These are phyloP conservation scores for Scytalopus superciliaris DNA, from an alignment of 2,113 vertebrate genomes.

Conservation along the genomic window DNA sequence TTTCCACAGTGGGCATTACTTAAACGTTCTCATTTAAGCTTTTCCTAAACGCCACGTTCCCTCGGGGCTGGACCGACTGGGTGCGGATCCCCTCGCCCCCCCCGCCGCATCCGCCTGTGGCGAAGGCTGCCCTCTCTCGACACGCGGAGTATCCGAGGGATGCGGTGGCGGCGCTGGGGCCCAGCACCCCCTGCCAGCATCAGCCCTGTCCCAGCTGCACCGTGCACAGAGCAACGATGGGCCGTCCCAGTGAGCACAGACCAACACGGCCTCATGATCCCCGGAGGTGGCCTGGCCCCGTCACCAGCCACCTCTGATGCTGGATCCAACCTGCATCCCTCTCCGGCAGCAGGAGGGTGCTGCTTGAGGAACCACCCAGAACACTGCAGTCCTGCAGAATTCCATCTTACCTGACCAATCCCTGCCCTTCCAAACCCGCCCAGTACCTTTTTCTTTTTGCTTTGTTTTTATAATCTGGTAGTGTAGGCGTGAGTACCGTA, in stretches of 20 bases:
- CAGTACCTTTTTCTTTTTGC: background rate
- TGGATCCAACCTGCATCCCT: background rate
- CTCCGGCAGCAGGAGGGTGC: background rate
- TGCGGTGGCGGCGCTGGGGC: fast-evolving
- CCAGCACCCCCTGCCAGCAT: background rate
- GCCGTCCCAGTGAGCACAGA: fast-evolving
- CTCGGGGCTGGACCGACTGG: background rate
- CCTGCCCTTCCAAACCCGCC: background rate
- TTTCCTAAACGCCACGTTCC: background rate
- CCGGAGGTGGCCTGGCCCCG: fast-evolving
- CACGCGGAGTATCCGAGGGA: background rate
- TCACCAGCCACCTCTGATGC: fast-evolving
- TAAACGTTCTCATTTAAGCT: background rate
- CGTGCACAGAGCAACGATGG: fast-evolving
- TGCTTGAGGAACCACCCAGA: background rate
- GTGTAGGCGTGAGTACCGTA: background rate
- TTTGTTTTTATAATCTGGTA: background rate
- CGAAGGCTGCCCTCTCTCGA: constrained; percentile 59
- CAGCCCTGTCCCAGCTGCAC: background rate
- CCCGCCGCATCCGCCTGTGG: background rate
- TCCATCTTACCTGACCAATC: fast-evolving
- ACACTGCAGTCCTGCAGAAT: background rate
- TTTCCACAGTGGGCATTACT: background rate
- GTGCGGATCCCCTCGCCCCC: background rate
- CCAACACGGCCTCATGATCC: fast-evolving